Base-by-base conservation (phyloP, 2,797 vertebrate genomes). In the Myripristis murdjan region DNA sequence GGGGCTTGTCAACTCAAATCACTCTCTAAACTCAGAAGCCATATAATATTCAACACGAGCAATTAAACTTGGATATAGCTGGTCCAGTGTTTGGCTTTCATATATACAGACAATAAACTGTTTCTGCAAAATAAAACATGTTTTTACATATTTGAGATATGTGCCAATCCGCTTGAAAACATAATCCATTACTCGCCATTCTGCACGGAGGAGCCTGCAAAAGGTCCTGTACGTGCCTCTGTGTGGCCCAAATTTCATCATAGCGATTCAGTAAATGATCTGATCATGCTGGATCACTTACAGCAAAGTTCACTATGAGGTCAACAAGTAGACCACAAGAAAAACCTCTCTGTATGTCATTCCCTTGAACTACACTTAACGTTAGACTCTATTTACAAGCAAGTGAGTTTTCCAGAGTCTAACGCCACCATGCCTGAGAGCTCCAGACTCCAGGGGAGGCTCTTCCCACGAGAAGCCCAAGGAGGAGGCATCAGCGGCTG, bases 1-100 rank as follows among this genome's bases (percentile, higher is more conserved):
- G 33, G 24, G 51, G 89, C 81, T 71, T 89, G 83, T 89, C 80
- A 83, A 70, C 56, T 71, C 53, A 79, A 89, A 91, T 89, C 52
- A 84, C 71, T 78, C 83, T 89, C 65, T 71, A 65, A 81, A 86
- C 65, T 81, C 82, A 87, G 73, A 62, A 70, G 75, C 77, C 81
- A 79, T 78, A 89, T 70, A 33, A 22, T 15, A 81, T 81, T 87
- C 72, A 82, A 81, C 64, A 81, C 41, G 53, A 73, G 81, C 79
- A 79, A 68, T 87, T 89, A 81, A 83, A 87, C 56, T 67, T 86
- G 72, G 81, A 87, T 81, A 76, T 26, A 83, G 75, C 52, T 75
- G 83, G 87, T 78, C 66, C 74, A 58, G 64, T 63, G 59, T 81
- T 86, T 86, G 82, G 84, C 82, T 83, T 77, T 44, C 18, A 71